phyloP scores from a whole-genome alignment of 2,888 invertebrate species.

The Acanthococcus lagerstroemiae region DNA sequence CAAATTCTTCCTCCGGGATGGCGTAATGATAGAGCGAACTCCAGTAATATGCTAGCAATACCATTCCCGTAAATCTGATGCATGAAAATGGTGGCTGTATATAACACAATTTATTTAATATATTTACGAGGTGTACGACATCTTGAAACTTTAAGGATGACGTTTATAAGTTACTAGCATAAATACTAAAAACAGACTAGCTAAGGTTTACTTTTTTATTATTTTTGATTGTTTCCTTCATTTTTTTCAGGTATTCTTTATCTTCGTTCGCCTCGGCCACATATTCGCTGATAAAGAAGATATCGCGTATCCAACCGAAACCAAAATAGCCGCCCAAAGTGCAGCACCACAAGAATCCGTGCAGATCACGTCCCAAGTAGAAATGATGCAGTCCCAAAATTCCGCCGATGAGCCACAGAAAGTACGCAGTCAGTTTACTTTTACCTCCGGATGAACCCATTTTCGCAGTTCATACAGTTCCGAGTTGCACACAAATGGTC shows the following conservation, averaged over 20 bases:
- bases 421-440: slow-evolving; percentile 56
- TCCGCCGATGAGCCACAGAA: slow-evolving; percentile 81
- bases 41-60: slow-evolving; percentile 71
- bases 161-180: too few relatives aligned
- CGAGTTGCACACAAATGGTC: too few relatives aligned
- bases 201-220: slow-evolving; percentile 52
- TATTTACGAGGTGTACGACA: not conserved
- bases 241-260: slow-evolving; percentile 53
- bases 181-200: too few relatives aligned
- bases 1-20: slow-evolving; percentile 63
- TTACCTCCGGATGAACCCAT: slow-evolving; percentile 38
- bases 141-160: too few relatives aligned
- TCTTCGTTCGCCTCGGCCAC: slow-evolving; percentile 72
- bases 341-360: slow-evolving; percentile 83
- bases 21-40: slow-evolving; percentile 64
- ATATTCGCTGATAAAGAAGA: slow-evolving; percentile 74
- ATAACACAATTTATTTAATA: slow-evolving; percentile 30
- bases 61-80: slow-evolving; percentile 63
- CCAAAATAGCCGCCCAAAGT: slow-evolving; percentile 77
- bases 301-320: slow-evolving; percentile 75
- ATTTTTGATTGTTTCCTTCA: slow-evolving; percentile 51
- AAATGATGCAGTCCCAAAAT: slow-evolving; percentile 82
- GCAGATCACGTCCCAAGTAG: slow-evolving; percentile 76
- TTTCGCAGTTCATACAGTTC: too few relatives aligned
- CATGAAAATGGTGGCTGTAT: slow-evolving; percentile 71